phyloP scores from a whole-genome alignment of 2,888 invertebrate species.

The Cabera pusaria region DNA sequence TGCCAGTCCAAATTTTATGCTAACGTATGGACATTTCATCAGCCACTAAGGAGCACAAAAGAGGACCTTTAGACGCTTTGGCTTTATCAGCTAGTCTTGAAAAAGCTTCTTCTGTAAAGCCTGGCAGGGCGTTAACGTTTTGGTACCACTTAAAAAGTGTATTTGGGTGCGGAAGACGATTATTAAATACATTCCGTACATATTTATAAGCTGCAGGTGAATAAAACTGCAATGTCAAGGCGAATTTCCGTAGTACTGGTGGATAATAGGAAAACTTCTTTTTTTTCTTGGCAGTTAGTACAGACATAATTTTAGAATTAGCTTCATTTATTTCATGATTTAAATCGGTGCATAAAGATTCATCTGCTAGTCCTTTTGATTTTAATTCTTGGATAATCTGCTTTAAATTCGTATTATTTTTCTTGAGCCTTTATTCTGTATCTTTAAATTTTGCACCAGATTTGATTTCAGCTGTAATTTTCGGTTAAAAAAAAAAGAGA shows the following conservation, averaged over 20 bases:
- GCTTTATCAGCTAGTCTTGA: conserved; percentile 24
- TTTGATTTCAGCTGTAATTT: too few relatives aligned
- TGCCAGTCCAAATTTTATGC: conserved; percentile 26
- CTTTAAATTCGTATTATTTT: too few relatives aligned
- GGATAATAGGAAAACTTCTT: too few relatives aligned
- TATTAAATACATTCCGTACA: conserved; percentile 29
- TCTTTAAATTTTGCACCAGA: too few relatives aligned
- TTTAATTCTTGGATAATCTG: too few relatives aligned
- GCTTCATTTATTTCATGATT: too few relatives aligned
- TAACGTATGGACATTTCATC: conserved; percentile 34
- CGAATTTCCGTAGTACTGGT: conserved; percentile 29
- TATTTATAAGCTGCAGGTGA: conserved; percentile 29
- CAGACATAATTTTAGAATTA: too few relatives aligned
- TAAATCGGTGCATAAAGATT: too few relatives aligned
- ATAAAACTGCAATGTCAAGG: conserved; percentile 29
- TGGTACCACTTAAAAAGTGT: conserved; percentile 30
- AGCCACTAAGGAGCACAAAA: conserved; percentile 27
- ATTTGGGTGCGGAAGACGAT: conserved; percentile 32
- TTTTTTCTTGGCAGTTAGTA: too few relatives aligned
- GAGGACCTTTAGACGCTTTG: conserved; percentile 16
- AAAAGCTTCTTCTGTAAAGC: conserved; percentile 32
- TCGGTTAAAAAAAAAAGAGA: too few relatives aligned
- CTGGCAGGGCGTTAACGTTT: conserved; percentile 25
- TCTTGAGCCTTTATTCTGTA: too few relatives aligned
- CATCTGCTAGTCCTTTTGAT: too few relatives aligned